phyloP scores from a whole-genome alignment of 2,888 invertebrate genomes.

The Tenthredo mesomela region DNA sequence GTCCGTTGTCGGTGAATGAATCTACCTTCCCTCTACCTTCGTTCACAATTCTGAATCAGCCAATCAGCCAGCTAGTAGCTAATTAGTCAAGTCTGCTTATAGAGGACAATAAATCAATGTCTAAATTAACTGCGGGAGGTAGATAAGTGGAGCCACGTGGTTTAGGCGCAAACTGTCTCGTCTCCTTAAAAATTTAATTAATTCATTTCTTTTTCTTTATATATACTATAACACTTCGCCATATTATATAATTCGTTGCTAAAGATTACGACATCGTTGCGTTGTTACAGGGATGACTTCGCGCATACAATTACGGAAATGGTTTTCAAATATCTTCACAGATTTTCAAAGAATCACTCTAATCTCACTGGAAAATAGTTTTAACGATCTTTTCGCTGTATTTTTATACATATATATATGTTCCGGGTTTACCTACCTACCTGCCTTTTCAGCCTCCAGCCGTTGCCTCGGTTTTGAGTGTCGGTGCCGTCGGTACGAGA shows the following conservation, averaged over 20 bases:
- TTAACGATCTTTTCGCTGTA: not conserved
- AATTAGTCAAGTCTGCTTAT: conserved; percentile 66
- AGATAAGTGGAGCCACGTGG: conserved; percentile 17
- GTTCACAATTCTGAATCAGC: conserved; percentile 68
- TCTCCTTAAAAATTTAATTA: not conserved
- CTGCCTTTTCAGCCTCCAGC: not conserved
- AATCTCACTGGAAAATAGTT: not conserved
- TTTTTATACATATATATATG: not conserved
- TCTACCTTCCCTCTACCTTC: conserved; percentile 66
- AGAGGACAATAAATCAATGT: conserved; percentile 67
- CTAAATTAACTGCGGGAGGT: conserved; percentile 15
- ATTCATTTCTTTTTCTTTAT: not conserved
- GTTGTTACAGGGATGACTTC: not conserved
- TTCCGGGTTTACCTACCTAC: conserved; percentile 25
- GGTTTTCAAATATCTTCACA: not conserved
- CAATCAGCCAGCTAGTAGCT: conserved; percentile 58
- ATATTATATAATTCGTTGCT: not conserved
- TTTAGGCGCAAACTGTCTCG: not conserved
- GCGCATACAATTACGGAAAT: not conserved
- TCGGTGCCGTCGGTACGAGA: conserved; percentile 18
- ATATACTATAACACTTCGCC: too few relatives aligned
- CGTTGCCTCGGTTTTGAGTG: not conserved
- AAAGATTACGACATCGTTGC: not conserved
- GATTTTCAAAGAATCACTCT: not conserved
- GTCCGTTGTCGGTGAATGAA: conserved; percentile 64